Conservation (phyloP, 2,113 vertebrate species). For the Sclerurus mexicanus region DNA sequence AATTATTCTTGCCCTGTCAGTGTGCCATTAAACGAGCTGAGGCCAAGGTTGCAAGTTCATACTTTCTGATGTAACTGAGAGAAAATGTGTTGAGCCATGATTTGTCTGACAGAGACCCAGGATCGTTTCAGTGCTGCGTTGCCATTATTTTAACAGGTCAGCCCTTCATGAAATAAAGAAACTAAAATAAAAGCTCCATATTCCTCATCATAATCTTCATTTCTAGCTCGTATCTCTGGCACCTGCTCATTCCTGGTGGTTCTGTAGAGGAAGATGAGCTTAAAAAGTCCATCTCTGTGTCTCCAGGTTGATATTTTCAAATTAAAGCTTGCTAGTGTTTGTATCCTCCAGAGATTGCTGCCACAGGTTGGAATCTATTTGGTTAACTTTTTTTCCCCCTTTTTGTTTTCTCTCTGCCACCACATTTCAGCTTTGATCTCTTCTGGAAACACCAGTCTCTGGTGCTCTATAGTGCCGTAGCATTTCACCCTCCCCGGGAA, state of each 20-base stretch:
- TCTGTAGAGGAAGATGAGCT: not conserved
- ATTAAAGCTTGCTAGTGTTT: not conserved
- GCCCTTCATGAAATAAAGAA: not conserved
- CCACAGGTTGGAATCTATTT: not conserved
- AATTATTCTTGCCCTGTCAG: constrained; percentile 88
- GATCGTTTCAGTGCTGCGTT: constrained; percentile 60
- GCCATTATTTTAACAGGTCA: constrained; percentile 63
- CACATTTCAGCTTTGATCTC: not conserved
- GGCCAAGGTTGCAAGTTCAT: constrained; percentile 70
- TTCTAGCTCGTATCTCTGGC: not conserved
- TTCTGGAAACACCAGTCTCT: not conserved
- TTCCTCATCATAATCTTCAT: not conserved
- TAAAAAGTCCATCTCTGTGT: not conserved
- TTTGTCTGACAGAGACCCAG: constrained; percentile 66
- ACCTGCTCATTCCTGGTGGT: not conserved
- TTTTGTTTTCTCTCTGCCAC: not conserved
- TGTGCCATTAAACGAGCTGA: constrained; percentile 79
- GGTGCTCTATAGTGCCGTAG: not conserved
- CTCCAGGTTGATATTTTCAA: not conserved
- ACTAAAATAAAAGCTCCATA: not conserved
- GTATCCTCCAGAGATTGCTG: not conserved
- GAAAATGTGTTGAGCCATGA: constrained; percentile 64
- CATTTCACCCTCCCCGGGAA: not conserved
- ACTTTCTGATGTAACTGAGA: constrained; percentile 67
- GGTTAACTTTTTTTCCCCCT: fast-evolving